phyloP scores from a whole-genome alignment of 2,797 vertebrate genomes.

The Cossypha caffra region DNA sequence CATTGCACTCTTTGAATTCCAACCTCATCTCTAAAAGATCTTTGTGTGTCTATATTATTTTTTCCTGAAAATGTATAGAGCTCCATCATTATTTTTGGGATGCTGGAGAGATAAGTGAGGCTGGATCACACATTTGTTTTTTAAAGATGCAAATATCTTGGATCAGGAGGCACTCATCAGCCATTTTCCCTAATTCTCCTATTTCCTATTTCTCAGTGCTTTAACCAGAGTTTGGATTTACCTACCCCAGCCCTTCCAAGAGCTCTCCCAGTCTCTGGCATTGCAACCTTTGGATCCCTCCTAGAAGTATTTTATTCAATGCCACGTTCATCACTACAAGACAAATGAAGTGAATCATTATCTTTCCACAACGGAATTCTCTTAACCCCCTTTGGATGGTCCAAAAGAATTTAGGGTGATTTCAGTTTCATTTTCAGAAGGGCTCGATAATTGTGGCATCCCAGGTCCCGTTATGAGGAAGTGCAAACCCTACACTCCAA shows the following conservation, averaged over 20 bases:
- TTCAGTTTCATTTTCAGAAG: not conserved
- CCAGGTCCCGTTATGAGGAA: constrained; percentile 55
- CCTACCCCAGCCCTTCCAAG: not conserved
- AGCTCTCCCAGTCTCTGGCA: not conserved
- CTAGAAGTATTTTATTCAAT: not conserved
- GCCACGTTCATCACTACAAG: not conserved
- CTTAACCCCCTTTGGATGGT: not conserved
- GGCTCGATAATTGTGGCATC: not conserved
- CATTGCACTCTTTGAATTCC: not conserved
- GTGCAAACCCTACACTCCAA: not conserved
- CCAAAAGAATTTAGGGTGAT: not conserved
- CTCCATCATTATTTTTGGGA: not conserved
- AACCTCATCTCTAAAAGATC: not conserved
- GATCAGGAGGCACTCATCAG: not conserved
- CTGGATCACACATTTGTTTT: not conserved
- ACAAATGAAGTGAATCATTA: not conserved
- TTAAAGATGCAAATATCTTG: not conserved
- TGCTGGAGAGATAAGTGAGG: not conserved
- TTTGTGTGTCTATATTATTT: not conserved
- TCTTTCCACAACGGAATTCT: not conserved
- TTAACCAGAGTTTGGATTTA: not conserved
- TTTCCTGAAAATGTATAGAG: not conserved
- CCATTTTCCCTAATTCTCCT: not conserved
- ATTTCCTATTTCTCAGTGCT: not conserved
- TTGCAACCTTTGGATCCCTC: not conserved